Conservation (phyloP, 1,140 invertebrate genomes). For the Scaptomyza hsui region DNA sequence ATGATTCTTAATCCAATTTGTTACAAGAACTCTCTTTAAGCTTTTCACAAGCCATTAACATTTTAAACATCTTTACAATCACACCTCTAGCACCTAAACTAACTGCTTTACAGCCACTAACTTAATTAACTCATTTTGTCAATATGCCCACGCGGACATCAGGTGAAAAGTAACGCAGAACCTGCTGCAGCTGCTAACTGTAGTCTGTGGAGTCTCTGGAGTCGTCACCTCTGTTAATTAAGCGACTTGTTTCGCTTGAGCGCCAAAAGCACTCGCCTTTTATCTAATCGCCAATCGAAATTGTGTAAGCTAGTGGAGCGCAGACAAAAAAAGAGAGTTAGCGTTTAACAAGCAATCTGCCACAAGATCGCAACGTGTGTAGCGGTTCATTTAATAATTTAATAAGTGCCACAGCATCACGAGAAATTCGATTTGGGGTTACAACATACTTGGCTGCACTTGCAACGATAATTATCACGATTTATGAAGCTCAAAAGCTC, state of each 20-base stretch:
- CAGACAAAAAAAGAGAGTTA: conserved; percentile 10
- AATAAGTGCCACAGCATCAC: conserved; percentile 70
- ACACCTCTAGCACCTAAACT: neutral
- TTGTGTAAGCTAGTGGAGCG: conserved; percentile 64
- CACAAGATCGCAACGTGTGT: conserved; percentile 40
- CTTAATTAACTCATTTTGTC: conserved; percentile 28
- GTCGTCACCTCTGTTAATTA: conserved; percentile 61
- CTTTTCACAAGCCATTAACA: neutral
- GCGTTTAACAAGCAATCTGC: conserved; percentile 10
- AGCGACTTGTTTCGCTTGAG: conserved; percentile 55
- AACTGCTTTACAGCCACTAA: neutral
- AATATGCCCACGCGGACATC: conserved; percentile 13
- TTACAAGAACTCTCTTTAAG: too few relatives aligned
- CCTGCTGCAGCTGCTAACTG: conserved; percentile 9
- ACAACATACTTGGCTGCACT: conserved; percentile 47
- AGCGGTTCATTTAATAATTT: conserved; percentile 76
- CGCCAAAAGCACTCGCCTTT: conserved; percentile 39
- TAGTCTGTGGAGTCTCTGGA: neutral
- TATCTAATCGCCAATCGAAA: conserved; percentile 73
- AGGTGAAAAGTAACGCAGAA: conserved; percentile 1
- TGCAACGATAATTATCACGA: conserved; percentile 74
- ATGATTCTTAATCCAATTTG: too few relatives aligned
- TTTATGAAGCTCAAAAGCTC: conserved; percentile 66
- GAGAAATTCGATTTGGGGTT: conserved; percentile 33
- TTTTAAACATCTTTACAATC: conserved; percentile 1